Evolutionary conservation across 2,888 invertebrate genomes (phyloP).

Genomic region (Amorpha juglandis): DNA sequence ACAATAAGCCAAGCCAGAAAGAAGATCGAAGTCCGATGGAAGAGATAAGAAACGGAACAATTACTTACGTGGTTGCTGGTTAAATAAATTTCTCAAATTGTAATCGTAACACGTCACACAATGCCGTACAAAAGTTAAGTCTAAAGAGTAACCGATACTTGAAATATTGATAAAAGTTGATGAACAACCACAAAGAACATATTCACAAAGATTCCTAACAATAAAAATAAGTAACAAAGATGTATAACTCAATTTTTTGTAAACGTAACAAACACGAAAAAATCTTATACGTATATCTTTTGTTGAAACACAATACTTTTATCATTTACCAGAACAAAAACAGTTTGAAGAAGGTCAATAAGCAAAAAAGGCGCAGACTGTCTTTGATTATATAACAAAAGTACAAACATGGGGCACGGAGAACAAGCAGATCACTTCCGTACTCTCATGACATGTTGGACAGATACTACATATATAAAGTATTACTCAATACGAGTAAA

Average conservation of each 20-base stretch:
- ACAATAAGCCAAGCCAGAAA: too few relatives aligned
- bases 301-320: background rate
- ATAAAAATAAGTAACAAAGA: background rate
- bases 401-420: background rate
- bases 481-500: constrained; percentile 25
- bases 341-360: background rate
- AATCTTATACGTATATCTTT: background rate
- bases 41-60: too few relatives aligned
- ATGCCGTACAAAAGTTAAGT: background rate
- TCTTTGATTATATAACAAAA: background rate
- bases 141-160: background rate
- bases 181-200: background rate
- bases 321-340: background rate
- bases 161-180: background rate
- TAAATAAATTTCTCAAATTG: too few relatives aligned
- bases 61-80: too few relatives aligned
- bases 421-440: constrained; percentile 34
- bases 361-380: background rate
- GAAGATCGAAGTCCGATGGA: too few relatives aligned
- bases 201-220: background rate
- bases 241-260: background rate
- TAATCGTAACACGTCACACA: background rate
- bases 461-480: constrained; percentile 29
- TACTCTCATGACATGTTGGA: constrained; percentile 33
- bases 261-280: background rate